Conservation (phyloP, 1,140 invertebrate species). For the Drosophila mayri region DNA sequence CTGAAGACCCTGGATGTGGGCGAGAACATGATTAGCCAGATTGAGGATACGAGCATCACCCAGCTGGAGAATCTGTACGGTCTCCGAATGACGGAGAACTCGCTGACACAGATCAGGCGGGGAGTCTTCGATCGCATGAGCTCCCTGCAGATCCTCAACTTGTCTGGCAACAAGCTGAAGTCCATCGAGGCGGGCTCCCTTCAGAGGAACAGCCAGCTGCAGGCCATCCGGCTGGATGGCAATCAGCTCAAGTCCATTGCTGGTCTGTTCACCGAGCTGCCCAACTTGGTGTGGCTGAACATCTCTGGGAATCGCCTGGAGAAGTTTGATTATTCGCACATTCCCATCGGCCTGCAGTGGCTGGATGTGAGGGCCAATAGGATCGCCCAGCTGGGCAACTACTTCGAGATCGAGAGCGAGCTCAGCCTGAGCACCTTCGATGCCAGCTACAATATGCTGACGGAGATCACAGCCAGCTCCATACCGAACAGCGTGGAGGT, state of each 20-base stretch:
- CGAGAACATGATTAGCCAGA: constrained; percentile 93
- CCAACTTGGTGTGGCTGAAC: constrained; percentile 95
- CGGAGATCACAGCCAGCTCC: constrained; percentile 93
- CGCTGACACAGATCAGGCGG: constrained; percentile 93
- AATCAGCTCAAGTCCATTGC: constrained; percentile 94
- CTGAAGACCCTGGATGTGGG: constrained; percentile 95
- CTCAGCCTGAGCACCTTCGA: constrained; percentile 93
- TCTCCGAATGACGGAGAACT: constrained; percentile 94
- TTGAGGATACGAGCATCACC: constrained; percentile 92
- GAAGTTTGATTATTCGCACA: constrained; percentile 96
- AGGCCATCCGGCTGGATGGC: constrained; percentile 94
- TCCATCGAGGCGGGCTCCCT: constrained; percentile 94
- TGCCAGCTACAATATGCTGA: constrained; percentile 93
- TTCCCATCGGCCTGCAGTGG: constrained; percentile 95
- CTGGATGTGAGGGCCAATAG: constrained; percentile 95
- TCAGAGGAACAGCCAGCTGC: constrained; percentile 92
- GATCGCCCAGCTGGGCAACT: constrained; percentile 95
- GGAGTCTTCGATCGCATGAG: constrained; percentile 93
- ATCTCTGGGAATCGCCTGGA: constrained; percentile 95
- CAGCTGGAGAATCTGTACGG: constrained; percentile 92
- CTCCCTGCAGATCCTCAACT: constrained; percentile 93
- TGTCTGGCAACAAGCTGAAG: constrained; percentile 94
- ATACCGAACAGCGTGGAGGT: constrained; percentile 95
- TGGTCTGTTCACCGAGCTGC: constrained; percentile 93
- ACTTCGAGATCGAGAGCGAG: constrained; percentile 94